Evolutionary conservation across 2,888 invertebrate species (phyloP).

Genomic region (Trissolcus brochymenae): DNA sequence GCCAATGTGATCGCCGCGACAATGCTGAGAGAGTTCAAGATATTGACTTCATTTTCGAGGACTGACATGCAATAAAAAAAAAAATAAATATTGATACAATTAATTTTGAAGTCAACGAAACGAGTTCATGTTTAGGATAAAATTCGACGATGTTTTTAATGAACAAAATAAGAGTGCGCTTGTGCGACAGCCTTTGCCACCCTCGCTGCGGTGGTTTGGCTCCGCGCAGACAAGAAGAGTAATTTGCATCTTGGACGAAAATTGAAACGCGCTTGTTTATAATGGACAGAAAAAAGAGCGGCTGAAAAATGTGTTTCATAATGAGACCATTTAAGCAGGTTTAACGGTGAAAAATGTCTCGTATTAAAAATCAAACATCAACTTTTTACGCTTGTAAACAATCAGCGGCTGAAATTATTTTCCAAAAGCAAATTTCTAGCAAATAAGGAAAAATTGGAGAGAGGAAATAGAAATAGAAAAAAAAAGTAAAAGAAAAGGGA

Average conservation of each 20-base stretch:
- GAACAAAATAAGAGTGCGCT: slow-evolving; percentile 62
- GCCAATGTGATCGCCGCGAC: no score
- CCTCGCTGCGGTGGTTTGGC: background rate
- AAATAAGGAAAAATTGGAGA: no score
- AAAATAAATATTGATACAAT: slow-evolving; percentile 20
- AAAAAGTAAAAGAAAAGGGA: no score
- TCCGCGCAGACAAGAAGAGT: slow-evolving; percentile 53
- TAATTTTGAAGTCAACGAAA: slow-evolving; percentile 5
- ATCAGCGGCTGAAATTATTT: no score
- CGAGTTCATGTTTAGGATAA: background rate
- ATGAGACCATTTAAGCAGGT: slow-evolving; percentile 62
- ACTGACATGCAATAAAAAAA: background rate
- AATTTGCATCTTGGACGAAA: slow-evolving; percentile 72
- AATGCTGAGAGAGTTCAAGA: no score
- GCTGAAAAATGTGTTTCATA: slow-evolving; percentile 72
- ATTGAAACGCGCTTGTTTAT: slow-evolving; percentile 69
- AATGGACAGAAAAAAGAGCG: slow-evolving; percentile 62
- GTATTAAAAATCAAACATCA: slow-evolving; percentile 30
- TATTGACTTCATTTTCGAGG: no score
- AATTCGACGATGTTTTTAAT: slow-evolving; percentile 60
- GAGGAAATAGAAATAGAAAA: no score
- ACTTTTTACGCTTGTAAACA: background rate
- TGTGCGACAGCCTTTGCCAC: no score
- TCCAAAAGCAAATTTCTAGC: no score
- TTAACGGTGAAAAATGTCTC: no score